These are phyloP conservation scores for Pachyseris speciosa DNA, from an alignment of 64 coral and sea anemone species.

Conservation along the genomic window DNA sequence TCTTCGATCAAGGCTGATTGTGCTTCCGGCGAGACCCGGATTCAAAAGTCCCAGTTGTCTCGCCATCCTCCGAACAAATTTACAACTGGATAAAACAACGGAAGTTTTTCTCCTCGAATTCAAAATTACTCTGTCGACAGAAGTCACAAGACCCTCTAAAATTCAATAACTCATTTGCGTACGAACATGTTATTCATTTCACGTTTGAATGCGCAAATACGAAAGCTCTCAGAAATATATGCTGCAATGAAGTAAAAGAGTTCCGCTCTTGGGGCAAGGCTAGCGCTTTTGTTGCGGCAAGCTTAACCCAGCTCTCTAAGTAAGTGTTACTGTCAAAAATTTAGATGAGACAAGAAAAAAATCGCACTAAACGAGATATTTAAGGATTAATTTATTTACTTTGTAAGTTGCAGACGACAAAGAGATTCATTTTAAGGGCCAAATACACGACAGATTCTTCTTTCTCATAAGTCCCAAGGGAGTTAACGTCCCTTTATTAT, in stretches of 20 bases:
- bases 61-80: not conserved
- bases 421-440: not conserved
- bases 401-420: not conserved
- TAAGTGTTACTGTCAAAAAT: no score
- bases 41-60: not conserved
- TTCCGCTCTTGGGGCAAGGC: not conserved
- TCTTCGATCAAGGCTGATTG: not conserved
- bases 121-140: not conserved
- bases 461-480: not conserved
- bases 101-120: not conserved
- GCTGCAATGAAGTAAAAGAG: not conserved
- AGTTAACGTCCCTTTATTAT: no score
- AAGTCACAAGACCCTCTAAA: not conserved
- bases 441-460: not conserved
- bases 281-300: not conserved
- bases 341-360: no score
- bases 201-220: constrained; percentile 12
- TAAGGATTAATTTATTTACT: constrained; percentile 23
- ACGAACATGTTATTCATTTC: not conserved
- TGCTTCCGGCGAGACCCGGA: not conserved
- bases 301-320: not conserved
- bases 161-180: constrained; percentile 5
- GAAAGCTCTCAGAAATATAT: constrained; percentile 3
- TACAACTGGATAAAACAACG: not conserved
- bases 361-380: not conserved